Evolutionary conservation across 2,113 vertebrate genomes (phyloP).

Genomic region (Motacilla alba): DNA sequence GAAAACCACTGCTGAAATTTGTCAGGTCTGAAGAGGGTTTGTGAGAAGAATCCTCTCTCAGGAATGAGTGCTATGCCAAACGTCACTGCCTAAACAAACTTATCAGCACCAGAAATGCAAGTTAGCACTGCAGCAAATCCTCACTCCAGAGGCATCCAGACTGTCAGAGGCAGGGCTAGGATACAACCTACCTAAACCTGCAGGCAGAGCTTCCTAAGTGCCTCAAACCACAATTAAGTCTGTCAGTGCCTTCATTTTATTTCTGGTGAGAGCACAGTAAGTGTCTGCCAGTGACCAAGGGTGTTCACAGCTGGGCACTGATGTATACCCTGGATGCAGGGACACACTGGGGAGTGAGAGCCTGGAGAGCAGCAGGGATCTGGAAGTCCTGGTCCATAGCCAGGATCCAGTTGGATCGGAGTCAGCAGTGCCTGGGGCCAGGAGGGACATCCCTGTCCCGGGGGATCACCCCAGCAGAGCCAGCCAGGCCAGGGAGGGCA

Average conservation of each 20-base stretch:
- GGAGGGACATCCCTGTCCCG: neutral
- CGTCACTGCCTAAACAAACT: slow-evolving; percentile 21
- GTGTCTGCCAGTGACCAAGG: neutral
- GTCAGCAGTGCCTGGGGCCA: neutral
- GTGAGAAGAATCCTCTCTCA: neutral
- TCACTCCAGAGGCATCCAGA: neutral
- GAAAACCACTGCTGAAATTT: neutral
- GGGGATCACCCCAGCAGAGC: neutral
- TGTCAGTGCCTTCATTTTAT: neutral
- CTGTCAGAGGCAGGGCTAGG: neutral
- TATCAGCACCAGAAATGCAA: slow-evolving; percentile 17
- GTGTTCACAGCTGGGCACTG: neutral
- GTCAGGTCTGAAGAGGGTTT: neutral
- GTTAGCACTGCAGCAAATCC: slow-evolving; percentile 14
- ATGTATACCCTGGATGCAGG: rapidly evolving
- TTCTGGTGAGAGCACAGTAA: neutral
- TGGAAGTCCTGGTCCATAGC: neutral
- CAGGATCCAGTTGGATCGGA: neutral
- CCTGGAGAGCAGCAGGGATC: neutral
- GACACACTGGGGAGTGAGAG: neutral
- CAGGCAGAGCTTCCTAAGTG: rapidly evolving
- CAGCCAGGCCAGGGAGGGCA: neutral
- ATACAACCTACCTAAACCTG: neutral
- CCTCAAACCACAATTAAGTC: neutral
- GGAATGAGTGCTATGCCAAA: slow-evolving; percentile 30